Percentiles rank a stretch among this genome's conserved stretches.
Evolutionary conservation across 2,113 vertebrate species (phyloP).

Genomic region (Drymodes brunneopygia): DNA sequence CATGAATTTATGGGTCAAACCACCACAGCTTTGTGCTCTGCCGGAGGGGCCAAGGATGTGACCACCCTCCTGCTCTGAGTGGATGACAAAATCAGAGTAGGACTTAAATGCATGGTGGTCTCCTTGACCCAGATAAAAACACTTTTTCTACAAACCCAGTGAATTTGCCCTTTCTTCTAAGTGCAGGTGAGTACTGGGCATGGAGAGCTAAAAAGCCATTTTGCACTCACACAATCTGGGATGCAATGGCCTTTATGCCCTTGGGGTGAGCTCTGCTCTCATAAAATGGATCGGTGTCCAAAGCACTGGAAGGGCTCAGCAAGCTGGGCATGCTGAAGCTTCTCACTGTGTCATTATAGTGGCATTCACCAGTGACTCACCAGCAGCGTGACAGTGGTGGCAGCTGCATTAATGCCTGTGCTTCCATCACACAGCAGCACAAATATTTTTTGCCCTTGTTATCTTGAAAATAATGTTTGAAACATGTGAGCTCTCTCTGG

Average conservation of each 20-base stretch:
- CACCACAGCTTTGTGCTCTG: neutral
- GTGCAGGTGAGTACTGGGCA: neutral
- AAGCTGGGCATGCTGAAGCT: neutral
- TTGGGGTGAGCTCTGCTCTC: neutral
- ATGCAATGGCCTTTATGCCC: neutral
- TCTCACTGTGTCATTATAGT: neutral
- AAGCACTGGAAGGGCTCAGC: neutral
- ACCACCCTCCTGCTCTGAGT: neutral
- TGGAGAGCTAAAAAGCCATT: neutral
- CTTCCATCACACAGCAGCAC: neutral
- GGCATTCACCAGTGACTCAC: neutral
- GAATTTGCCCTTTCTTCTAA: neutral
- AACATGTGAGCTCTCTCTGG: neutral
- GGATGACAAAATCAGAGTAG: neutral
- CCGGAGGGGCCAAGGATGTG: accelerated
- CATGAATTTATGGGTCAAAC: neutral
- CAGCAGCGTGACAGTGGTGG: neutral
- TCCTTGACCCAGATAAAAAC: neutral
- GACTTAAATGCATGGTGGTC: neutral
- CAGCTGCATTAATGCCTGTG: neutral
- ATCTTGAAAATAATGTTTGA: neutral
- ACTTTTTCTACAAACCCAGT: neutral
- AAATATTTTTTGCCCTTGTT: neutral
- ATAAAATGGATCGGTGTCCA: neutral
- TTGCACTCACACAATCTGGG: neutral